phyloP scores from a whole-genome alignment of 1,140 invertebrate species.

The Aphelinus certus region DNA sequence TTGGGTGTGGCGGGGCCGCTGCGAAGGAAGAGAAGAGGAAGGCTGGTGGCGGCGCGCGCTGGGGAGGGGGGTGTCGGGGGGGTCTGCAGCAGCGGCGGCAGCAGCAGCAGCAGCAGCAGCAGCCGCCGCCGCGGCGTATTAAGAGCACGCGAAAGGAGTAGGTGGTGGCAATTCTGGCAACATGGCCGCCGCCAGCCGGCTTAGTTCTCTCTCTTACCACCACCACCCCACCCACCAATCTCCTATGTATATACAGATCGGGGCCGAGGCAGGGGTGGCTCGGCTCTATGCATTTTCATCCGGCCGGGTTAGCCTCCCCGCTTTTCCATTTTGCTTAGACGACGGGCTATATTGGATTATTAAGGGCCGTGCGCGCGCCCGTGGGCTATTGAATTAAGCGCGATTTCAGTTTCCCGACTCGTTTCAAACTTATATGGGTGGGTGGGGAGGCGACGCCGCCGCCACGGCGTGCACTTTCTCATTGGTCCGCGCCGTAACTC shows the following conservation, averaged over 20 bases:
- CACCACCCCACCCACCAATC: no score
- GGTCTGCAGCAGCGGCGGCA: neutral
- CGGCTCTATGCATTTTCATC: constrained; percentile 43
- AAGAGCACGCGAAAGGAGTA: constrained; percentile 60
- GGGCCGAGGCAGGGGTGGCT: constrained; percentile 30
- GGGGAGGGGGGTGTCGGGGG: neutral
- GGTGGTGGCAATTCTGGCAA: constrained; percentile 64
- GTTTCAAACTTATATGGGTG: constrained; percentile 49
- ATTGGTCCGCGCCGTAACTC: constrained; percentile 29
- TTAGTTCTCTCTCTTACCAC: neutral
- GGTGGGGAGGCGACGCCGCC: neutral
- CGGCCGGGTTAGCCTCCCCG: neutral
- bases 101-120: neutral
- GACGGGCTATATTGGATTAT: constrained; percentile 62
- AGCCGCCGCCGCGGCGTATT: constrained; percentile 48
- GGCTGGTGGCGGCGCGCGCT: neutral
- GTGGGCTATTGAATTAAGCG: constrained; percentile 61
- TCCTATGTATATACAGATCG: neutral
- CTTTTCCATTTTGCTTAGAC: constrained; percentile 43
- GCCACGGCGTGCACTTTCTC: constrained; percentile 35
- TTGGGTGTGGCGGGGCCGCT: constrained; percentile 21
- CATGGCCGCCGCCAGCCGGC: constrained; percentile 58
- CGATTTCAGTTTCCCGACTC: constrained; percentile 58
- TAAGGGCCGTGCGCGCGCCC: constrained; percentile 50
- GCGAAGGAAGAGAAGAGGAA: constrained; percentile 25